Conservation (phyloP, 2,888 invertebrate species). For the Pecten maximus region DNA sequence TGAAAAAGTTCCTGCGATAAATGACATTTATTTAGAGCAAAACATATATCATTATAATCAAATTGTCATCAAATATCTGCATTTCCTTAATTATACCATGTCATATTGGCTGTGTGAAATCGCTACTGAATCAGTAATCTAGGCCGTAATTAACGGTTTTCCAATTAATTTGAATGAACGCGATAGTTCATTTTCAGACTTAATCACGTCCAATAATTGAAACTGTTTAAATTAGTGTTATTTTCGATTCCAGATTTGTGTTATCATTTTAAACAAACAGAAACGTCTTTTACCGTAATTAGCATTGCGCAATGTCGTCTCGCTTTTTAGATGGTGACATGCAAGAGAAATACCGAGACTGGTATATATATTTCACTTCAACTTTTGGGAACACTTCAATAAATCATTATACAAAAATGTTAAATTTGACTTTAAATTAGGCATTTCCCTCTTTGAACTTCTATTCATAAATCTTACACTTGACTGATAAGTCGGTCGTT, state of each 20-base stretch:
- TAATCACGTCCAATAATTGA: background rate
- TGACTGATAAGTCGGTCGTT: no score
- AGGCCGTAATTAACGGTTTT: background rate
- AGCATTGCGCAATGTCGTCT: background rate
- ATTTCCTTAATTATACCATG: background rate
- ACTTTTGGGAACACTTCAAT: no score
- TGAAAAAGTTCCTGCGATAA: no score
- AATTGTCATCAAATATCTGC: no score
- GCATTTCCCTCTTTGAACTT: no score
- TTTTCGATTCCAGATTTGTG: background rate
- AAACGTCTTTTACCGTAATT: background rate
- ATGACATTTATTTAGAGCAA: no score
- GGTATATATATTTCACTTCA: no score
- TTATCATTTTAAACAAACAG: background rate
- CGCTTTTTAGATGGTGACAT: background rate
- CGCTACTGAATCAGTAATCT: background rate
- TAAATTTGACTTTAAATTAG: no score
- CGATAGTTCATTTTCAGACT: background rate
- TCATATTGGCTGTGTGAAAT: background rate
- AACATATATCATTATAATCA: no score
- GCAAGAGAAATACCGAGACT: no score
- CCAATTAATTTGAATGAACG: background rate
- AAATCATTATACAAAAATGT: no score
- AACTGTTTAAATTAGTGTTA: background rate
- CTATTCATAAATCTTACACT: no score